These are phyloP conservation scores for Labia minor DNA, from an alignment of 2,888 invertebrate species.

Conservation along the genomic window DNA sequence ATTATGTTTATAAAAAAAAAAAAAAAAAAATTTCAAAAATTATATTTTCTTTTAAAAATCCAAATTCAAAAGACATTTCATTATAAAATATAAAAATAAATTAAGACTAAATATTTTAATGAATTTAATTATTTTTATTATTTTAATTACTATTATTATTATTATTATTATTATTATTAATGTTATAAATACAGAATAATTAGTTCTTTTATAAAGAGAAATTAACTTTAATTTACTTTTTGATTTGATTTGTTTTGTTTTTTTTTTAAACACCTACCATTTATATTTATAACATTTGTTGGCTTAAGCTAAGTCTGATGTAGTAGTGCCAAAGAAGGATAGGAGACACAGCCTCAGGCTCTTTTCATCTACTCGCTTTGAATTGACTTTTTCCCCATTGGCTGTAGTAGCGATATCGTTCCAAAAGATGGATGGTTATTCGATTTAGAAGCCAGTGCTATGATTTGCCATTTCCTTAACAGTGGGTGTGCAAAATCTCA, in stretches of 20 bases:
- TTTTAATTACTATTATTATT: no score
- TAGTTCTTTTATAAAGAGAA: no score
- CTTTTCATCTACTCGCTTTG: background rate
- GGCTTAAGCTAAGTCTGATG: background rate
- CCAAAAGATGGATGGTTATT: background rate
- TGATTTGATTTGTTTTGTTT: background rate
- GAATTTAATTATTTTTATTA: no score
- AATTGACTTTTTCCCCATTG: slow-evolving; percentile 1
- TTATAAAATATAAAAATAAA: no score
- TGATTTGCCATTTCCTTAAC: slow-evolving; percentile 2
- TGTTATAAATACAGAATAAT: no score
- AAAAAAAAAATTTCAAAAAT: no score
- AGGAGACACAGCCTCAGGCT: background rate
- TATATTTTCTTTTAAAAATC: no score
- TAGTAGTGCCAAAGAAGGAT: background rate
- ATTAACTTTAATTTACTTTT: background rate
- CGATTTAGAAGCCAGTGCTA: background rate
- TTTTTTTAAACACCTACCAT: background rate
- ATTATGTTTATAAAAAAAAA: no score
- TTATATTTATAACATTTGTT: no score
- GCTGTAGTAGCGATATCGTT: background rate
- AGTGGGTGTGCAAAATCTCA: background rate
- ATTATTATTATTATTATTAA: no score
- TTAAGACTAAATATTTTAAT: no score
- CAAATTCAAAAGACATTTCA: no score